Conservation (phyloP, 64 coral and sea anemone genomes). For the Dendronephthya gigantea region DNA sequence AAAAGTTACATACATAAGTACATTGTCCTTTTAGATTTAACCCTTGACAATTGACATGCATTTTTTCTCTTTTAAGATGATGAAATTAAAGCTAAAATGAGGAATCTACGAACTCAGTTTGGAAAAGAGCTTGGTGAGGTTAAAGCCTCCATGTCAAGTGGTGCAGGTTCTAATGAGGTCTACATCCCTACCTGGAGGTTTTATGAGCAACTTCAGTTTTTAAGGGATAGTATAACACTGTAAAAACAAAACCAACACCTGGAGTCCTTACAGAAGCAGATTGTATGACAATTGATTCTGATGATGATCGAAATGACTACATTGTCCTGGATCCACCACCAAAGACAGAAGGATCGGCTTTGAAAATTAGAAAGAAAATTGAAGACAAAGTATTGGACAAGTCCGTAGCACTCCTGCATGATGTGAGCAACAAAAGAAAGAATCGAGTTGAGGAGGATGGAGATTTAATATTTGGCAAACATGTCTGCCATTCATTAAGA, state of each 20-base stretch:
- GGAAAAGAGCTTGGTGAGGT: neutral
- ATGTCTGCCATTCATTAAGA: slow-evolving; percentile 43
- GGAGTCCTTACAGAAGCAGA: neutral
- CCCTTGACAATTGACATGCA: too few species aligned
- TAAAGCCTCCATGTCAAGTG: neutral
- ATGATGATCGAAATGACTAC: slow-evolving; percentile 26
- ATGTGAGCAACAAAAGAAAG: slow-evolving; percentile 13
- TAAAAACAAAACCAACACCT: slow-evolving; percentile 30
- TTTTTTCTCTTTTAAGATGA: too few species aligned
- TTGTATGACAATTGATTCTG: neutral
- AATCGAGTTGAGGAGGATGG: slow-evolving; percentile 32
- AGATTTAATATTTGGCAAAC: slow-evolving; percentile 42
- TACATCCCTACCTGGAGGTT: slow-evolving; percentile 24
- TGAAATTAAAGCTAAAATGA: too few species aligned
- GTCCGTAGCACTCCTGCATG: too few species aligned
- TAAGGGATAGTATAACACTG: slow-evolving; percentile 28
- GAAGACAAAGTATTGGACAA: too few species aligned
- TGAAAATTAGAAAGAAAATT: too few species aligned
- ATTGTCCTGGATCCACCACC: neutral
- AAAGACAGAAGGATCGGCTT: too few species aligned
- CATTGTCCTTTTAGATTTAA: too few species aligned
- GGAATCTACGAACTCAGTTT: slow-evolving; percentile 18
- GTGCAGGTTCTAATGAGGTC: neutral
- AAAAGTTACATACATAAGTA: too few species aligned
- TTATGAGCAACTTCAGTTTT: too few species aligned